Evolutionary conservation across 2,113 vertebrate genomes (phyloP), one percentile per base, ranked within the genome.

Genomic region (Ictidomys tridecemlineatus): DNA sequence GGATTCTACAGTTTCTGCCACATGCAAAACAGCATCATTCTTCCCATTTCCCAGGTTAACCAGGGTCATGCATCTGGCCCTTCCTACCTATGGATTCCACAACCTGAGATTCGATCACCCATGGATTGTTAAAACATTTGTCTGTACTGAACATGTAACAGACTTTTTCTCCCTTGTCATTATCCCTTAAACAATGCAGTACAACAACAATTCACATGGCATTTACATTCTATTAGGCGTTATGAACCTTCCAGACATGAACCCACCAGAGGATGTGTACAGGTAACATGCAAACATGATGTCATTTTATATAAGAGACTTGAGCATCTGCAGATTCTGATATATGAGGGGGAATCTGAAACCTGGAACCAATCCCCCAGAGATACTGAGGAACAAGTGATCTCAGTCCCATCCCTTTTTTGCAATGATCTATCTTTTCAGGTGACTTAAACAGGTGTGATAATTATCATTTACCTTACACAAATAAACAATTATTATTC

Each of bases 401-500:
- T 26, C 18, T 69, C 39, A 13, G 18, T 39, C 76, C 76, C 7
- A 13, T 32, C 34, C 13, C 13, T 90, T 89, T 77, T 86, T 83
- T 92, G 76, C 58, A 80, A 13, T 82, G 72, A 89, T 34, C 77
- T 87, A 12, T 51, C 61, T 84, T 76, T 83, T 80, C 74, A 73
- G 74, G 85, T 45, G 85, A 63, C 61, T 77, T 69, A 92, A 79
- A 76, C 48, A 56, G 70, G 37, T 87, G 76, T 97, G 95, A 74
- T 95, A 89, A 94, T 96, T 94, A 86, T 39, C 65, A 56, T 37
- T 97, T 92, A 77, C 76, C 70, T 92, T 67, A 34, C 42, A 92
- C 85, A 92, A 96, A 93, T 95, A 89, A 79, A 88, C 91, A 51
- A 94, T 86, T 89, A 85, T 87, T 73, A 67, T 37, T 74, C 83